Evolutionary conservation across 2,888 invertebrate genomes (phyloP).

Genomic region (Hirtodrosophila histrioides): DNA sequence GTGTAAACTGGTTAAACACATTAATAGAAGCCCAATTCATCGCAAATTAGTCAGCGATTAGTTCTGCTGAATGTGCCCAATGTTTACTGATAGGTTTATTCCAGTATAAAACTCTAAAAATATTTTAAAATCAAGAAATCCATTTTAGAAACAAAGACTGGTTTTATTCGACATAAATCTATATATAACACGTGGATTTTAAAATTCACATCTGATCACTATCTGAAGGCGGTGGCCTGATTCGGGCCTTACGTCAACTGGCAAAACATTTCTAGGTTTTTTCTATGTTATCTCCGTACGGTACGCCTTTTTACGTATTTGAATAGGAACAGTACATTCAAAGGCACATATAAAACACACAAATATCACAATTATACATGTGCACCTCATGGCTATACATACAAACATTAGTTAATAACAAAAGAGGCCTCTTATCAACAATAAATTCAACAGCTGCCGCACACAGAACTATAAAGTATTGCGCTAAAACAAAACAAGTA

Average conservation of each 20-base stretch:
- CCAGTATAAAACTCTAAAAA: no score
- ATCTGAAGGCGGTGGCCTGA: conserved; percentile 21
- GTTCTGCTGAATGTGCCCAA: no score
- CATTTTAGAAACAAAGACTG: no score
- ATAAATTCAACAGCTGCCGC: conserved; percentile 19
- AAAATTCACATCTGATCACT: neutral
- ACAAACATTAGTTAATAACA: neutral
- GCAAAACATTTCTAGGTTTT: conserved; percentile 8
- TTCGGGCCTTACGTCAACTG: conserved; percentile 17
- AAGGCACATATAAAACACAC: no score
- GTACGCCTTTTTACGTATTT: conserved; percentile 1
- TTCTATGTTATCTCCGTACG: conserved; percentile 12
- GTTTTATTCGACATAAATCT: no score
- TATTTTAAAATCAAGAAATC: no score
- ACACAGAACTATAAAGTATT: conserved; percentile 18
- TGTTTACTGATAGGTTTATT: no score
- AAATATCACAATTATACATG: neutral
- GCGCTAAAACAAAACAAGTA: conserved; percentile 25
- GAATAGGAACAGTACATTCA: no score
- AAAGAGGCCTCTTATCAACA: conserved; percentile 22
- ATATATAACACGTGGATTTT: no score
- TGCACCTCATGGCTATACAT: neutral
- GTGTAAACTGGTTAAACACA: no score
- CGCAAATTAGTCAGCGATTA: no score
- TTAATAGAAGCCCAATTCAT: no score